phyloP scores from a whole-genome alignment of 2,888 invertebrate species.

The Rhabditophanes sp. region DNA sequence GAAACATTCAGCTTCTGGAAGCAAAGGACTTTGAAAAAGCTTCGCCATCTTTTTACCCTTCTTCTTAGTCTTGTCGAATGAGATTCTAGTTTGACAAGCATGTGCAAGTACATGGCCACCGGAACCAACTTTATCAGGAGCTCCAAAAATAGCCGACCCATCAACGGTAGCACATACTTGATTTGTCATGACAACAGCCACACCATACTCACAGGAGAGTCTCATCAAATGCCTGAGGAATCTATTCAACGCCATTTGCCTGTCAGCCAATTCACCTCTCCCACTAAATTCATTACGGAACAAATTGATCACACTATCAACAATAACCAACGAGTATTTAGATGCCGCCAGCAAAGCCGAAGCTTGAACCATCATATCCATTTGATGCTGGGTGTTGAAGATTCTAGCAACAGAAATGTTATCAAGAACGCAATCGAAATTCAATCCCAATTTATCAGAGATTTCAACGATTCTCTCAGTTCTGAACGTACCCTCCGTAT shows the following conservation, averaged over 20 bases:
- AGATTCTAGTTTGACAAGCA: conserved; percentile 84
- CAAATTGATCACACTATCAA: conserved; percentile 81
- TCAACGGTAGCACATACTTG: conserved; percentile 98
- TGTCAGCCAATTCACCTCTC: conserved; percentile 73
- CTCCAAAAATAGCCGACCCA: conserved; percentile 70
- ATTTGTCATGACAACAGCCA: conserved; percentile 93
- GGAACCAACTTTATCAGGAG: conserved; percentile 94
- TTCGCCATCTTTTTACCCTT: too few species aligned
- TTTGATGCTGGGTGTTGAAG: conserved; percentile 93
- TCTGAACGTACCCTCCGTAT: conserved; percentile 91
- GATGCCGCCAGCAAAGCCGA: conserved; percentile 97
- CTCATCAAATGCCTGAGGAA: conserved; percentile 78
- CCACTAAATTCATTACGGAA: conserved; percentile 76
- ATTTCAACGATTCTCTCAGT: conserved; percentile 81
- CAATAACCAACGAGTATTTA: conserved; percentile 69
- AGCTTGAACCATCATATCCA: conserved; percentile 69
- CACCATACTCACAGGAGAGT: conserved; percentile 90
- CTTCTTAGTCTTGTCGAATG: too few species aligned
- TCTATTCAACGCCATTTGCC: conserved; percentile 81
- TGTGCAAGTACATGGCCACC: conserved; percentile 97
- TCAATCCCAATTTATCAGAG: too few species aligned
- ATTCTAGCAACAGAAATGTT: conserved; percentile 92
- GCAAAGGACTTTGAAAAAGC: too few species aligned
- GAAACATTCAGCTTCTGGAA: conserved; percentile 93
- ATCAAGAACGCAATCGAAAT: conserved; percentile 68